Evolutionary conservation across 2,113 vertebrate genomes (phyloP).

Genomic region (Sialia sialis): DNA sequence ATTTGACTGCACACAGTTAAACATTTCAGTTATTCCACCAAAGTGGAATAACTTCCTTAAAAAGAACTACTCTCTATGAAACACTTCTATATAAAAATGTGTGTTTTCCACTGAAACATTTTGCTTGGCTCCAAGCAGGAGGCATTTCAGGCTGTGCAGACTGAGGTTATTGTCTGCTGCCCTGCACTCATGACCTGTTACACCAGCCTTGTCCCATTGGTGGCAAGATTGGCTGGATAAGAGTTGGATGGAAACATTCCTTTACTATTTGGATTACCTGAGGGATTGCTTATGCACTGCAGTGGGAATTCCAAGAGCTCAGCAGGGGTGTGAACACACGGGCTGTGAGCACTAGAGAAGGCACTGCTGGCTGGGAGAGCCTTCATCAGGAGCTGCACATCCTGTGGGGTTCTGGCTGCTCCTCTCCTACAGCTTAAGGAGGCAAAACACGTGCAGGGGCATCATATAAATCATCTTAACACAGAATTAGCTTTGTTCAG

Average conservation of each 20-base stretch:
- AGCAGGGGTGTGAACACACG: accelerated
- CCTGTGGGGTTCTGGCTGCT: not conserved
- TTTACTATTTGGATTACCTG: not conserved
- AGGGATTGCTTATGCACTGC: accelerated
- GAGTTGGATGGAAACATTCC: not conserved
- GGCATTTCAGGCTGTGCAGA: not conserved
- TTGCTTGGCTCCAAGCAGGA: not conserved
- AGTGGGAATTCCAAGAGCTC: not conserved
- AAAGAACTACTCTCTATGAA: not conserved
- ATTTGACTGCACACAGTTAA: not conserved
- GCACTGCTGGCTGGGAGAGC: not conserved
- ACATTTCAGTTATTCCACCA: not conserved
- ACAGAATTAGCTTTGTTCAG: not conserved
- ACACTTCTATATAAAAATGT: not conserved
- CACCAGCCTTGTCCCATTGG: not conserved
- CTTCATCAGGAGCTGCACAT: not conserved
- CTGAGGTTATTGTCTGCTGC: not conserved
- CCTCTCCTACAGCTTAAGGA: not conserved
- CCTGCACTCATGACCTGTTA: not conserved
- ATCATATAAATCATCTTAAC: not conserved
- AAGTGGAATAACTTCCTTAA: not conserved
- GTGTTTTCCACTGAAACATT: not conserved
- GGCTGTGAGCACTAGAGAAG: not conserved
- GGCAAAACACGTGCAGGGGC: not conserved
- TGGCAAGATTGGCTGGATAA: not conserved